Conservation (phyloP, 2,113 vertebrate genomes). For the Pelecanoides urinatrix region DNA sequence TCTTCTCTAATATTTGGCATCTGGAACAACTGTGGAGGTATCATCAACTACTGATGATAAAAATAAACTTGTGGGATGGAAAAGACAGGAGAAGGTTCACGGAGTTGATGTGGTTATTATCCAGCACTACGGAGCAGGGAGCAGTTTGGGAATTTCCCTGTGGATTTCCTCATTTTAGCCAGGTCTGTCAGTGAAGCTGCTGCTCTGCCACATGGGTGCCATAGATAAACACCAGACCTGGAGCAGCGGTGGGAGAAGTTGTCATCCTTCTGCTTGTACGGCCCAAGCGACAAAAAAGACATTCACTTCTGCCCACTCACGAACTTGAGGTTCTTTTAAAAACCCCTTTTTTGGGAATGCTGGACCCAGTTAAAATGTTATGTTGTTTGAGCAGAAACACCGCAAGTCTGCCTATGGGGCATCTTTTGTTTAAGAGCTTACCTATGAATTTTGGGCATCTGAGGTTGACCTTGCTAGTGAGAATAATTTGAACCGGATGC, state of each 20-base stretch:
- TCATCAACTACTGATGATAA: neutral
- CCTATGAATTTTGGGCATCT: neutral
- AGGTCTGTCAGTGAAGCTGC: neutral
- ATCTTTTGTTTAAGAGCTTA: neutral
- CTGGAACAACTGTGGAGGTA: neutral
- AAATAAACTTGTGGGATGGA: neutral
- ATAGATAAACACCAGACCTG: neutral
- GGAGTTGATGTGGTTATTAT: neutral
- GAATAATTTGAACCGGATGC: neutral
- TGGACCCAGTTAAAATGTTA: neutral
- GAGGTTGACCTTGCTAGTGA: neutral
- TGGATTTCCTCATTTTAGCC: neutral
- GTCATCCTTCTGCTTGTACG: neutral
- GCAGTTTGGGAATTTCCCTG: neutral
- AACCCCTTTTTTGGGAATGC: neutral
- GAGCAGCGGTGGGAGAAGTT: neutral
- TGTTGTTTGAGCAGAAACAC: neutral
- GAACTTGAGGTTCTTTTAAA: neutral
- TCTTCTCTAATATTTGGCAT: neutral
- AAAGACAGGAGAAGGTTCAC: neutral
- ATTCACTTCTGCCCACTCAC: neutral
- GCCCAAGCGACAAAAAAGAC: neutral
- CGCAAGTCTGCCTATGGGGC: neutral
- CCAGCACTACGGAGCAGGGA: neutral
- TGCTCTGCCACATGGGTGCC: neutral